Evolutionary conservation across 2,888 invertebrate genomes (phyloP), one percentile per base, ranked within the genome.

Genomic region (Criorhina ranunculi): DNA sequence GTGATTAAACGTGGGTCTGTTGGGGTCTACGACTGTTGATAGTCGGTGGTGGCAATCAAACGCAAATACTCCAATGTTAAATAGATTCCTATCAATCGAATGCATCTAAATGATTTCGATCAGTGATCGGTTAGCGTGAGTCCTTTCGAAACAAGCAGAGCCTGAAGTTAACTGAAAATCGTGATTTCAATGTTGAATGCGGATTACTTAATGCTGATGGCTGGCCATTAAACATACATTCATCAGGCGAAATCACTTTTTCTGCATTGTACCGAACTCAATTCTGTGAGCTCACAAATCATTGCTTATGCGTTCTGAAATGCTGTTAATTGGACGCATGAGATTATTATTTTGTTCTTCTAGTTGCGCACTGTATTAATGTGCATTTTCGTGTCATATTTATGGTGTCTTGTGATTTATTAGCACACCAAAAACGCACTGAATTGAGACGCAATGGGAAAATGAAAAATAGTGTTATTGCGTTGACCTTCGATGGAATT

Each of bases 61-160:
- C 37, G 37, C 53, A 57, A 46, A 75, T 62, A 46, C 29, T 7
- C 64, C 59, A 69, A 76, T 75, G 81, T 49, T 81, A 62, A 81
- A 69, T 67, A 53, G 46, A 75, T 76, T 76, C 67, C 69, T 76
- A 76, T 81, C 75, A 67, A 67, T 75, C 37, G 59, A 66, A 80
- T 67, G 60, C 44, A 67, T 67, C 60, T 53, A 44, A 73, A 33
- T 73, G 79, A 72, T 73, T 59, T 15, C 57, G 35, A 79, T 72
- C 55, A 64, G 3, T 40, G 19, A 49, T 69, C 44, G 57, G 37
- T 49, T 72, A 57, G 57, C 33, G 44, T 15, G 49, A 73, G 66
- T 79, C 73, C 66, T 66, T 64, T 37, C 42, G 35, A n/a, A 49
- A 33, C 49, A n/a, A 42, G 40, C 59, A 29, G 19, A 42, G 53